Evolutionary conservation across 2,797 vertebrate genomes (phyloP), one percentile per base, ranked within the genome.

Genomic region (Semotilus atromaculatus): DNA sequence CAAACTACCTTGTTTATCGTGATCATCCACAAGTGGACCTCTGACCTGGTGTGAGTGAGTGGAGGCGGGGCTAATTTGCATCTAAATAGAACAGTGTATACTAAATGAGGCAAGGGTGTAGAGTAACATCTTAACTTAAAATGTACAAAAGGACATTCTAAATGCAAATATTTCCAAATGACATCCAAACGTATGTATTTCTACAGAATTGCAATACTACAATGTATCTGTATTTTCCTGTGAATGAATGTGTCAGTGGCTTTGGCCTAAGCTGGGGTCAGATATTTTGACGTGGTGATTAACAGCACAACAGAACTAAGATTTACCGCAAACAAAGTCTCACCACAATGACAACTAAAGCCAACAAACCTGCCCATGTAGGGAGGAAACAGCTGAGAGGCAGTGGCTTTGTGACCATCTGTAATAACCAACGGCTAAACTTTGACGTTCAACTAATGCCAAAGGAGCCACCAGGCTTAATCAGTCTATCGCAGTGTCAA

Each of bases 371-470:
- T 40, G 19, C 29, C 31, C 55, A 86, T 70, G 51, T 53, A 78
- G 26, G 45, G 29, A 73, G 53, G 19, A 85, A 77, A 84, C 73
- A 77, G 64, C 74, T 75, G 48, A 77, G 29, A 38, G 68, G 21
- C 71, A 13, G 11, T 13, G 53, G 29, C 66, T 62, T 29, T 53
- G 31, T 36, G 72, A 66, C 10, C 81, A 83, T 83, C 71, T 64
- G n/a, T 83, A 77, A 77, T 70, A 70, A 68, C 82, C 62, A 55
- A 80, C 23, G 23, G 62, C 78, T 80, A 67, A 67, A 80, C 31
- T 67, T 53, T 68, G 64, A 68, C 2, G 43, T 38, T 67, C 43
- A 7, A 40, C 48, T 77, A 77, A 83, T 77, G 36, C 82, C 29
- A 77, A 68, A 55, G 62, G 62, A 77, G 73, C 36, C 82, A 55